Conservation (phyloP, 2,797 vertebrate species). For the Cossypha heuglini region DNA sequence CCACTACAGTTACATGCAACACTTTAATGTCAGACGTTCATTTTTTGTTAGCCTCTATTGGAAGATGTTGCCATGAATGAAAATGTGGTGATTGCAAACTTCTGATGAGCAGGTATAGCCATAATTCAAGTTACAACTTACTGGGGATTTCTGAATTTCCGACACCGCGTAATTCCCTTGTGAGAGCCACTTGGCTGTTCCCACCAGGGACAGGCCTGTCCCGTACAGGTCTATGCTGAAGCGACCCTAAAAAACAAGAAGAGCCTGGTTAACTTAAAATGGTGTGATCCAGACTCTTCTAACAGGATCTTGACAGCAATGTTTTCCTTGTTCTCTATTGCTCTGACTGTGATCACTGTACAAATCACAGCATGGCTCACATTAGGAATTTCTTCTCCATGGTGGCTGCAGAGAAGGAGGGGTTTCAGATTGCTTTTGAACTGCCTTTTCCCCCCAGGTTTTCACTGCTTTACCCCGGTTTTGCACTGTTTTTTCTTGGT, state of each 20-base stretch:
- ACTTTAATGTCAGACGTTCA: not conserved
- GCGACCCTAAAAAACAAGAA: conserved; percentile 79
- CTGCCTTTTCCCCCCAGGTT: not conserved
- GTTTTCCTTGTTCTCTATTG: not conserved
- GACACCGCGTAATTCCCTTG: conserved; percentile 91
- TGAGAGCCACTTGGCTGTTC: conserved; percentile 85
- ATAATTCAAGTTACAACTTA: conserved; percentile 64
- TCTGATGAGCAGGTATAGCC: not conserved
- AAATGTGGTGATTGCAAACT: not conserved
- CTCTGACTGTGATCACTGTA: not conserved
- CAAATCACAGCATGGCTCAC: conserved; percentile 7
- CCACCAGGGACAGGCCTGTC: conserved; percentile 86
- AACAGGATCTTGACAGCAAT: conserved; percentile 1
- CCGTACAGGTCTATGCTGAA: conserved; percentile 92
- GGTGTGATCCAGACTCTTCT: not conserved
- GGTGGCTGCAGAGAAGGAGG: not conserved
- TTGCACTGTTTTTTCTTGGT: not conserved
- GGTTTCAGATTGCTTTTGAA: not conserved
- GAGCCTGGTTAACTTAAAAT: not conserved
- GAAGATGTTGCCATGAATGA: not conserved
- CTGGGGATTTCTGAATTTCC: conserved; percentile 87
- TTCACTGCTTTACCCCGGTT: not conserved
- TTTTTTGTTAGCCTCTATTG: not conserved
- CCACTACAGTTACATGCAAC: not conserved
- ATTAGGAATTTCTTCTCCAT: not conserved